phyloP scores from a whole-genome alignment of 92 coral and sea anemone genomes.

The Epizoanthus illoricatus region DNA sequence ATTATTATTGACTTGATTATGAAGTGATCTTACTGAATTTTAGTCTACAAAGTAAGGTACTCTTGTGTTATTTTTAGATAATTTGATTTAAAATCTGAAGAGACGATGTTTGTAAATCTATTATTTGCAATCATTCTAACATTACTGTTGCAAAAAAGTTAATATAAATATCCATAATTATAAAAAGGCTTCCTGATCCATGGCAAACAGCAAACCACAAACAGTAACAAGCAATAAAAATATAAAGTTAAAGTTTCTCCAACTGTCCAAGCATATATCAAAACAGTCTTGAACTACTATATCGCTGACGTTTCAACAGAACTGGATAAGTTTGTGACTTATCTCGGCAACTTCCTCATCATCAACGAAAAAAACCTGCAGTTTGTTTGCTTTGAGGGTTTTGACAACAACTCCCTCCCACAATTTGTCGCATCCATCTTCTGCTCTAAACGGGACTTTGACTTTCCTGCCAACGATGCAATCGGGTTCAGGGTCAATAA shows the following conservation, averaged over 20 bases:
- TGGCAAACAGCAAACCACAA: not conserved
- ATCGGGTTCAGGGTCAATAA: not conserved
- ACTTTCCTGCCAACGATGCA: not conserved
- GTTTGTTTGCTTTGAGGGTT: not conserved
- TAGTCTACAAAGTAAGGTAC: no score
- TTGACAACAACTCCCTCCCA: not conserved
- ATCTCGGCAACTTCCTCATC: not conserved
- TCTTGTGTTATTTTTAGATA: no score
- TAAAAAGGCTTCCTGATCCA: no score
- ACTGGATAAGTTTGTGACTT: slow-evolving; percentile 1
- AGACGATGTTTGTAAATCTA: no score
- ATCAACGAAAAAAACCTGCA: not conserved
- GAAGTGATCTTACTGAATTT: no score
- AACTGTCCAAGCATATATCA: no score
- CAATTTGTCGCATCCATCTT: not conserved
- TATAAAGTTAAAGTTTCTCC: not conserved
- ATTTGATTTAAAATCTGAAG: no score
- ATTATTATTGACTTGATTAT: no score
- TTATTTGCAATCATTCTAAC: no score
- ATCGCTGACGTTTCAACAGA: not conserved
- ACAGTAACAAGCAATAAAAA: not conserved
- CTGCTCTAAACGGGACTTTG: not conserved
- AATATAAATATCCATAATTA: no score
- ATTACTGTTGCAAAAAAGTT: no score
- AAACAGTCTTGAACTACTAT: no score